These are phyloP conservation scores for Buceros bicornis DNA, from an alignment of 2,797 vertebrate species.

Conservation along the genomic window DNA sequence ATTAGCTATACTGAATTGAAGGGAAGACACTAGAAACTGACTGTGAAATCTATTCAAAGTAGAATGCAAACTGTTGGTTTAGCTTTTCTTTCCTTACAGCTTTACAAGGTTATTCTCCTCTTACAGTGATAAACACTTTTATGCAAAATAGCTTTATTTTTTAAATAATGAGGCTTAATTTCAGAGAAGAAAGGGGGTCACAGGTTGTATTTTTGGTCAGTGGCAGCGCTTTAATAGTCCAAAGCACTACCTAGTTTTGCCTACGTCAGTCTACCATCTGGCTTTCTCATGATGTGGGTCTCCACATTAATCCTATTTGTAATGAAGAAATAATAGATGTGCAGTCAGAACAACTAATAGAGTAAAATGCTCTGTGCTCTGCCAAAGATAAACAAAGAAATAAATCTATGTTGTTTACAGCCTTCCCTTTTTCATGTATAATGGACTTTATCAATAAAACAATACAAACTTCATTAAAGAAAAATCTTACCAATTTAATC, in stretches of 20 bases:
- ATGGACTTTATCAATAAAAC: constrained; percentile 73
- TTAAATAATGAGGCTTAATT: constrained; percentile 3
- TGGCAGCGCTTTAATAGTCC: background rate
- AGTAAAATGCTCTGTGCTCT: constrained; percentile 42
- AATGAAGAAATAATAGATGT: constrained; percentile 61
- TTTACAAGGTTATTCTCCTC: background rate
- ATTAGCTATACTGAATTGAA: background rate
- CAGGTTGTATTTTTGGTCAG: background rate
- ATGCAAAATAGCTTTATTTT: constrained; percentile 17
- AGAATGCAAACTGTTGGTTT: background rate
- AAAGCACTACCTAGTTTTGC: background rate
- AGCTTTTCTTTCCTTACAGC: background rate
- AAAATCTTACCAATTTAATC: constrained; percentile 66
- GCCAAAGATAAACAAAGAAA: constrained; percentile 68
- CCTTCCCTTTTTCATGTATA: constrained; percentile 45
- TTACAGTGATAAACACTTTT: background rate
- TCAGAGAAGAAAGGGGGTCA: background rate
- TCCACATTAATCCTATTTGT: constrained; percentile 1
- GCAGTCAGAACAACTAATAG: constrained; percentile 56
- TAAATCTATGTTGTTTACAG: constrained; percentile 59
- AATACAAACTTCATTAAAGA: constrained; percentile 69
- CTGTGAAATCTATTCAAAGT: background rate
- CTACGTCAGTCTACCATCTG: background rate
- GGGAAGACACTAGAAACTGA: background rate
- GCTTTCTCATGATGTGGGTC: background rate